Conservation (phyloP, 2,797 vertebrate genomes). For the Enteromius viviparus region DNA sequence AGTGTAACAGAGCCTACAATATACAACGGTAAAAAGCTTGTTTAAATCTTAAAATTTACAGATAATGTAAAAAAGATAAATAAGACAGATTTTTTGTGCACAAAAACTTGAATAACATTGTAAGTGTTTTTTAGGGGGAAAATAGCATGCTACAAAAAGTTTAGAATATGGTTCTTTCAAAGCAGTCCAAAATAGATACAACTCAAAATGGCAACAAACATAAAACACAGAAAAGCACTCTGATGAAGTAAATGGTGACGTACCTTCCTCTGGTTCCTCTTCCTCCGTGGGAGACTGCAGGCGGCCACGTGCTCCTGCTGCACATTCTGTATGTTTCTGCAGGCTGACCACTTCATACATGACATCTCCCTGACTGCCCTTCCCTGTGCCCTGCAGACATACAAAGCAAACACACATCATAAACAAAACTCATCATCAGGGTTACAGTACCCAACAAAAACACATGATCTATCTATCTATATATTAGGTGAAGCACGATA, state of each 20-base stretch:
- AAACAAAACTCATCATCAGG: not conserved
- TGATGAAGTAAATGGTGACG: constrained; percentile 29
- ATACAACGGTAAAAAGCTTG: not conserved
- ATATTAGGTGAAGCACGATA: too few relatives aligned
- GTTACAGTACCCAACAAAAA: not conserved
- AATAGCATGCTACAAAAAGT: not conserved
- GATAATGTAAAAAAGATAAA: not conserved
- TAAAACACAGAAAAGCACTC: constrained; percentile 20
- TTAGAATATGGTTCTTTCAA: constrained; percentile 6
- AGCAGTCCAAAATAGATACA: not conserved
- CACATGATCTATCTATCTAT: too few relatives aligned
- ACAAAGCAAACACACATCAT: constrained; percentile 9
- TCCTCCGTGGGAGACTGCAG: constrained; percentile 86
- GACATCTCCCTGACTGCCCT: constrained; percentile 82
- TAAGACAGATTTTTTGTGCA: not conserved
- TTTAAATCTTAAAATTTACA: not conserved
- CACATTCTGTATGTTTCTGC: constrained; percentile 87
- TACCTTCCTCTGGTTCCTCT: constrained; percentile 91
- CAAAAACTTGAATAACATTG: not conserved
- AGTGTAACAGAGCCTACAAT: not conserved
- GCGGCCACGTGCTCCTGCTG: constrained; percentile 74
- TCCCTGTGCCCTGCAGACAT: constrained; percentile 79
- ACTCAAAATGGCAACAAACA: constrained; percentile 18
- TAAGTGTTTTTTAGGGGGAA: not conserved
- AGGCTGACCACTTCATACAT: constrained; percentile 95